Evolutionary conservation across 2,113 vertebrate species (phyloP).

Genomic region (Lanius collurio): DNA sequence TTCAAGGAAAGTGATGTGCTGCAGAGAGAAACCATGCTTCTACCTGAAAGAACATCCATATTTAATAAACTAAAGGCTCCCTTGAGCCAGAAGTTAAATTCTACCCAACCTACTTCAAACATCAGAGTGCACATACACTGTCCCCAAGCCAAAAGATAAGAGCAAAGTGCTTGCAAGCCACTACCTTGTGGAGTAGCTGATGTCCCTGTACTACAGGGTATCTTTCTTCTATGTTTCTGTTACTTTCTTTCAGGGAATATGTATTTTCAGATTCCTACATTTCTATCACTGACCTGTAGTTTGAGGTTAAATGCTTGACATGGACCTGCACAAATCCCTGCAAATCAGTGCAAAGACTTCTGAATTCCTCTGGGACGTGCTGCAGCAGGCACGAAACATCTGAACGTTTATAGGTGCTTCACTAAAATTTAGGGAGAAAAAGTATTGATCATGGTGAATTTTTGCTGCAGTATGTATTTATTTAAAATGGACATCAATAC

Average conservation of each 20-base stretch:
- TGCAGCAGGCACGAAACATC: background rate
- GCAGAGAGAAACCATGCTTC: background rate
- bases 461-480: background rate
- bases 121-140: background rate
- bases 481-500: background rate
- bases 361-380: background rate
- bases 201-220: background rate
- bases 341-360: background rate
- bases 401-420: background rate
- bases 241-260: background rate
- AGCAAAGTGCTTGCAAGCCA: background rate
- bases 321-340: background rate
- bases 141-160: background rate
- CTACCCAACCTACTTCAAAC: background rate
- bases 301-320: background rate
- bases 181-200: background rate
- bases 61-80: conserved; percentile 38
- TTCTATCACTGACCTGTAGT: background rate
- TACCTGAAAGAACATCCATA: conserved; percentile 11
- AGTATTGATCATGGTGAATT: background rate
- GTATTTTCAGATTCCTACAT: background rate
- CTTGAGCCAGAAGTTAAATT: conserved; percentile 14
- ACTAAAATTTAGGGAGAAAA: background rate
- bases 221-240: background rate
- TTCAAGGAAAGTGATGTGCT: background rate